Evolutionary conservation across 1,140 invertebrate genomes (phyloP).

Genomic region (Tachypleus tridentatus): DNA sequence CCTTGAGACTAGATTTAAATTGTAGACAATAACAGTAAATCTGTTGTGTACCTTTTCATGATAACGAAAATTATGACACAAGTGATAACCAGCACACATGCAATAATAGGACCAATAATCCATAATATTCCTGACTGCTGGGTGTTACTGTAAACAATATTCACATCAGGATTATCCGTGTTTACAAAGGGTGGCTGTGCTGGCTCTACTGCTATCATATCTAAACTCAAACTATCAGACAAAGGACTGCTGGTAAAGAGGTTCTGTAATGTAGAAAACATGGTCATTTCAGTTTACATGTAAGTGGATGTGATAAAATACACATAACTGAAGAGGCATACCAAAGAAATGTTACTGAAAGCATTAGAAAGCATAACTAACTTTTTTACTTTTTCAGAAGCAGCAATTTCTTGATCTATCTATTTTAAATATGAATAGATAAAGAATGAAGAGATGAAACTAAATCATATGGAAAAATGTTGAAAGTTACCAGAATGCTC

Average conservation of each 20-base stretch:
- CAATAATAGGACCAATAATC: constrained; percentile 15
- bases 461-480: too few species aligned
- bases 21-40: neutral
- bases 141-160: constrained; percentile 2
- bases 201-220: constrained; percentile 31
- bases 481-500: too few species aligned
- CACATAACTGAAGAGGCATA: too few species aligned
- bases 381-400: too few species aligned
- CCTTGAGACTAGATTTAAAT: too few species aligned
- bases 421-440: too few species aligned
- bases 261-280: constrained; percentile 40
- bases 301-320: too few species aligned
- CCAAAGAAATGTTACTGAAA: too few species aligned
- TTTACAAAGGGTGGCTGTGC: neutral
- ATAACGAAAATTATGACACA: constrained; percentile 10
- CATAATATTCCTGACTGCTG: constrained; percentile 15
- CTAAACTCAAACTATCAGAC: constrained; percentile 71
- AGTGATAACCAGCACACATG: constrained; percentile 12
- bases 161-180: neutral
- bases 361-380: too few species aligned
- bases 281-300: too few species aligned
- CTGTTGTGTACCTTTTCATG: constrained; percentile 13
- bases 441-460: too few species aligned
- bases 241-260: constrained; percentile 93
- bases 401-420: too few species aligned